Conservation (phyloP, 2,797 vertebrate species). For the Oceanodroma leucorhoa region DNA sequence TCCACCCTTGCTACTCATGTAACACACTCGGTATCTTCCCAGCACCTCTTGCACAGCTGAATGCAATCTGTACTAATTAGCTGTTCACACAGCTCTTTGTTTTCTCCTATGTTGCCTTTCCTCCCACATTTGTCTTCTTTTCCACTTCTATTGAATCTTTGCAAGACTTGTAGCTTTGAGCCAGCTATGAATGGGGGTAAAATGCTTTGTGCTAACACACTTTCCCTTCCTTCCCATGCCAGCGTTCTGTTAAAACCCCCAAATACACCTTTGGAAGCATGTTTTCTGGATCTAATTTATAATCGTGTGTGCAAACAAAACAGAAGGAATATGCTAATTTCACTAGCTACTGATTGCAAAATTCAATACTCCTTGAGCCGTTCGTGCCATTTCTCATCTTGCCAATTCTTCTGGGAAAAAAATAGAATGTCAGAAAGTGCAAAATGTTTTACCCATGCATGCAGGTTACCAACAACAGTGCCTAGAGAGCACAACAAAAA, state of each 20-base stretch:
- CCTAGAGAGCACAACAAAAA: background rate
- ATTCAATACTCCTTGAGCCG: background rate
- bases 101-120: background rate
- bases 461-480: background rate
- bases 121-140: background rate
- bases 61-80: background rate
- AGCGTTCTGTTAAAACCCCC: background rate
- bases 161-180: background rate
- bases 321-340: conserved; percentile 19
- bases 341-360: background rate
- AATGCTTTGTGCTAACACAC: background rate
- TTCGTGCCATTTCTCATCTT: background rate
- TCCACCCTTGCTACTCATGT: background rate
- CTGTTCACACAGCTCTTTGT: background rate
- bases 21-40: fast-evolving
- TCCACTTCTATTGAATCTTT: background rate
- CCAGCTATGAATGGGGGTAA: background rate
- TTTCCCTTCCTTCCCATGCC: background rate
- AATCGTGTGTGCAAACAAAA: background rate
- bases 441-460: background rate
- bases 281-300: conserved; percentile 20
- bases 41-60: background rate
- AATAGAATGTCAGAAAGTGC: background rate
- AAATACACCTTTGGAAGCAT: background rate
- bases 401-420: background rate